Conservation (phyloP, 1,140 invertebrate species). For the Lepidurus arcticus region DNA sequence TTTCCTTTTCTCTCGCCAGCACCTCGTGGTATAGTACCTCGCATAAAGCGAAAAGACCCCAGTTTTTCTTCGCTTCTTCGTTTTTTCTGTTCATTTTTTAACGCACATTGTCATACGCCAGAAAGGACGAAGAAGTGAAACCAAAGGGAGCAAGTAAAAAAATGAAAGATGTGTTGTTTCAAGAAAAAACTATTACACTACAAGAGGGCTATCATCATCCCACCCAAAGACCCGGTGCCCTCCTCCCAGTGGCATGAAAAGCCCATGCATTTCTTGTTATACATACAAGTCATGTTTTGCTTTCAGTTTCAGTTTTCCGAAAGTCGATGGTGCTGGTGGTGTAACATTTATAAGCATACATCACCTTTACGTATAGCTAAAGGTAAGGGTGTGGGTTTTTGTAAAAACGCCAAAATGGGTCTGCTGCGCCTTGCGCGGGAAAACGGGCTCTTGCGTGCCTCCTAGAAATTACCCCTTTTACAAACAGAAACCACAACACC, state of each 20-base stretch:
- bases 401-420: not conserved
- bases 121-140: no score
- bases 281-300: not conserved
- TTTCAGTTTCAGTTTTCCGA: no score
- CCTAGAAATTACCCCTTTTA: conserved; percentile 7
- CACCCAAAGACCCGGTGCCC: not conserved
- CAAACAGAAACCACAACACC: conserved; percentile 11
- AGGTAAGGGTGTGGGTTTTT: not conserved
- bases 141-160: no score
- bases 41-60: not conserved
- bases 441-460: conserved; percentile 4
- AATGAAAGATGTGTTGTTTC: conserved; percentile 14
- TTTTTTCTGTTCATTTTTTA: not conserved
- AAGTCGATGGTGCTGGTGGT: not conserved
- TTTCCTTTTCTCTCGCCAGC: no score
- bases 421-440: not conserved
- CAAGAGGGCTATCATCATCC: not conserved
- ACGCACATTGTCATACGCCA: no score
- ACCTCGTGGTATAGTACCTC: no score
- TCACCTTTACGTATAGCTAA: conserved; percentile 2
- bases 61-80: not conserved
- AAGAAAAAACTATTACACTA: not conserved
- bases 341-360: conserved; percentile 4
- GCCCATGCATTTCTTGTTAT: conserved; percentile 1
- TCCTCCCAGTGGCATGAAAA: conserved; percentile 2